Evolutionary conservation across 2,888 invertebrate genomes (phyloP), one percentile per base, ranked within the genome.

Genomic region (Emmelina monodactyla): DNA sequence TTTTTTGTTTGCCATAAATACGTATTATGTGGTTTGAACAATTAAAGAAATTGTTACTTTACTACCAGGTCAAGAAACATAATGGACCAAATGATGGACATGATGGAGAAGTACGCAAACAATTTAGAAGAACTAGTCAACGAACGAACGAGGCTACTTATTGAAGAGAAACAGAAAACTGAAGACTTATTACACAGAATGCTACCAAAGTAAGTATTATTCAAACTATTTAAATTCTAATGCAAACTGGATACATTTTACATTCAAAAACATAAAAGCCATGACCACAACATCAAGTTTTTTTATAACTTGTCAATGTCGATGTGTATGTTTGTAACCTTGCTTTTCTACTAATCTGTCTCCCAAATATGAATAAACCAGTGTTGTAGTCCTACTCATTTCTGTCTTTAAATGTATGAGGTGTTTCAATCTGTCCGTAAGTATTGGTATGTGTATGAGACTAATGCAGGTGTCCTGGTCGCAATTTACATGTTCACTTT

Each of bases 61-160:
- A 3, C 9, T 25, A 3, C 3, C 25, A 92, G 92, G 60, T 89
- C 84, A 55, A 86, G 89, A 53, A 94, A 94, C 63, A 93, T 95
- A 51, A 92, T 95, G 92, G 95, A 96, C 70, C 94, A 95, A 83
- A 94, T 96, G 93, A 94, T 96, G 89, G 90, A 92, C 53, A 94
- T 95, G 92, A 94, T 96, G 94, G 96, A 94, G 67, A 94, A 92
- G 58, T 95, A 97, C 71, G 94, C 95, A 38, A 91, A 92, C 68
- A 92, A 96, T 80, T 86, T 96, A 72, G 96, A 96, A 75, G 94
- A 94, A 68, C 86, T 96, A 76, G 96, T 96, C 60, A 89, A 85
- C 55, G 94, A 96, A 76, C 85, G 96, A 55, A 96, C 96, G 45
- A 86, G 91, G 61, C 85, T 93, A 58, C 82, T 96, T 55, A 88